Base-by-base conservation (phyloP, 2,888 invertebrate species). In the Cephus pulcher region DNA sequence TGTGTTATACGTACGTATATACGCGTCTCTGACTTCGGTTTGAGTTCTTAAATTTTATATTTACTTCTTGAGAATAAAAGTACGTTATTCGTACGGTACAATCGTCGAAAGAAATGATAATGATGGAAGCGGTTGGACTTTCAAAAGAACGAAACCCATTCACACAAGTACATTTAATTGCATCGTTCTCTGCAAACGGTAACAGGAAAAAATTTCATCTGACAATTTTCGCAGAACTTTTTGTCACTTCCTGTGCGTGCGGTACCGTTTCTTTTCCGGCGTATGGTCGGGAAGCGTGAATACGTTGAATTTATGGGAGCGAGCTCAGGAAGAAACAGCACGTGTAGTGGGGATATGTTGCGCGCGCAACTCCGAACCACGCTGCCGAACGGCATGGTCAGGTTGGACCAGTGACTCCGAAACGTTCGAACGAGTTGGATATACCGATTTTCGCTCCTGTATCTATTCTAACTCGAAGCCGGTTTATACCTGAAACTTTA, bases 351-450 rank as follows among this genome's bases (percentile, higher is more conserved):
- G 75, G 74, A 79, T 81, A 81, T 76, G 34, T 0, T 88, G 89
- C 89, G 89, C 88, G 89, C 90, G 89, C 90, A 89, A n/a, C 80
- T 12, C 1, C 73, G 70, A 76, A 86, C 86, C 89, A 89, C 88
- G 89, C 88, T 88, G 88, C 85, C 85, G 84, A 70, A 35, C 74
- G 32, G 74, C 74, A 35, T 74, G 74, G 74, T 74, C 74, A 34
- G 11, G 34, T 80, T 79, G 80, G 82, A 78, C 87, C 86, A 90
- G 90, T 90, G 86, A 84, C 85, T 85, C 85, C 88, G 87, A 82
- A 87, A 86, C 88, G 85, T 83, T 84, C 83, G 85, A 75, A 76
- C 76, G 81, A 75, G 77, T 80, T 35, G 80, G 69, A 77, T 81
- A 69, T 23, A 78, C 34, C 32, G 71, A 71, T 71, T 75, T 68